Evolutionary conservation across 2,113 vertebrate genomes (phyloP).

Genomic region (Leptobrachium leishanense): DNA sequence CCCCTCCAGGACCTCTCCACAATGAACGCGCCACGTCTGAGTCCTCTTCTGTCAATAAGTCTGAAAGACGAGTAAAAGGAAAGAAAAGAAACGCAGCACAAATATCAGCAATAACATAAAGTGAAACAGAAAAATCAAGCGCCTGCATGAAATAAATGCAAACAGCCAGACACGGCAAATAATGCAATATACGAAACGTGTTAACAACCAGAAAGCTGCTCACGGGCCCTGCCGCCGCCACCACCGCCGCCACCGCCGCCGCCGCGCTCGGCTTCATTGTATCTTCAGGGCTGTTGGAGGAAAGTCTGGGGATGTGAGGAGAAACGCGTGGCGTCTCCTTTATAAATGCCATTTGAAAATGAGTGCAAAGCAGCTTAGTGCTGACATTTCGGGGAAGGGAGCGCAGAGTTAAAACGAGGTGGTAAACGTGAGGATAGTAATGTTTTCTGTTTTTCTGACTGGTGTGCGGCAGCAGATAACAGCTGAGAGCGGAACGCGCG

Average conservation of each 20-base stretch:
- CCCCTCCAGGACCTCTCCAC: slow-evolving; percentile 14
- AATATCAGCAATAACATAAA: neutral
- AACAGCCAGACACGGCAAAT: slow-evolving; percentile 29
- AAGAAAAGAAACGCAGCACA: slow-evolving; percentile 24
- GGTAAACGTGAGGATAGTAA: slow-evolving; percentile 53
- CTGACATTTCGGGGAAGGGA: slow-evolving; percentile 53
- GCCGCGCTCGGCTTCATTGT: slow-evolving; percentile 27
- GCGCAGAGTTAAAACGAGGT: slow-evolving; percentile 26
- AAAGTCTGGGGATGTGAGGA: neutral
- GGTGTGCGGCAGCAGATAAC: slow-evolving; percentile 61
- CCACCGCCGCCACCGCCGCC: neutral
- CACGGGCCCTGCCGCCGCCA: slow-evolving; percentile 3
- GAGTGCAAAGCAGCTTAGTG: slow-evolving; percentile 52
- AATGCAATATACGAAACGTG: slow-evolving; percentile 38
- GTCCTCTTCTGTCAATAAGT: neutral
- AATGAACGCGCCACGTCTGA: slow-evolving; percentile 46
- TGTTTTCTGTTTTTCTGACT: slow-evolving; percentile 50
- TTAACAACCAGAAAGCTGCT: slow-evolving; percentile 26
- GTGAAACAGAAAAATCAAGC: slow-evolving; percentile 36
- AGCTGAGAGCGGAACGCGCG: slow-evolving; percentile 51
- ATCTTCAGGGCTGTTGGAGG: slow-evolving; percentile 34
- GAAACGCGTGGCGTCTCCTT: neutral
- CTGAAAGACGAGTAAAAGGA: slow-evolving; percentile 8
- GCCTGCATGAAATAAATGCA: slow-evolving; percentile 12
- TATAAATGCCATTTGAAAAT: slow-evolving; percentile 51